These are phyloP conservation scores for Helostoma temminkii DNA, from an alignment of 2,797 vertebrate species.

Conservation along the genomic window DNA sequence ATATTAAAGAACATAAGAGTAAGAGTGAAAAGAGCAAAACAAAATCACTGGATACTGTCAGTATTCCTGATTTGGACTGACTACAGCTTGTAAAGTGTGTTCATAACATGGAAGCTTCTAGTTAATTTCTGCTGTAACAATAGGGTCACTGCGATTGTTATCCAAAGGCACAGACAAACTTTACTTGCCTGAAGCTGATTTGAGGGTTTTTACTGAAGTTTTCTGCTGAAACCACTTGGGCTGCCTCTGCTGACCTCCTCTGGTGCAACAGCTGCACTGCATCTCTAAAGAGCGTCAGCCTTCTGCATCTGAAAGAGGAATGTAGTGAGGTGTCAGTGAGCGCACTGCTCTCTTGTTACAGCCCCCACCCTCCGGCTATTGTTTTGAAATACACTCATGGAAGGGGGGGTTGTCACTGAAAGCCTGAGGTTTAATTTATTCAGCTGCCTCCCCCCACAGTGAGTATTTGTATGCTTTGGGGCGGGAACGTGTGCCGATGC, in stretches of 20 bases:
- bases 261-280: slow-evolving; percentile 53
- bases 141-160: slow-evolving; percentile 41
- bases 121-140: slow-evolving; percentile 21
- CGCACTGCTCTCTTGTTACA: slow-evolving; percentile 40
- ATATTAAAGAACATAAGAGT: background rate
- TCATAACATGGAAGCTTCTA: slow-evolving; percentile 9
- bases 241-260: slow-evolving; percentile 67
- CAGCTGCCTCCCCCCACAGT: slow-evolving; percentile 75
- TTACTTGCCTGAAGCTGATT: slow-evolving; percentile 12
- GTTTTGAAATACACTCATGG: slow-evolving; percentile 67
- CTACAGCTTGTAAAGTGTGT: background rate
- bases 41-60: too few relatives aligned
- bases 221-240: slow-evolving; percentile 9
- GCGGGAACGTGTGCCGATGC: slow-evolving; percentile 65
- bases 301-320: slow-evolving; percentile 34
- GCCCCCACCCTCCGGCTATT: slow-evolving; percentile 61
- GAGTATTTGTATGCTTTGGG: slow-evolving; percentile 70
- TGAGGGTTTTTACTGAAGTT: background rate
- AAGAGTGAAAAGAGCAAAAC: background rate
- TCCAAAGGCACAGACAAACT: slow-evolving; percentile 21
- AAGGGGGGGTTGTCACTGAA: slow-evolving; percentile 42
- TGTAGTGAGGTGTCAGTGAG: slow-evolving; percentile 48
- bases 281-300: background rate
- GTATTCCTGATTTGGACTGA: background rate
- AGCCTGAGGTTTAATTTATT: slow-evolving; percentile 69